These are phyloP conservation scores for Agapostemon virescens DNA, from an alignment of 2,888 invertebrate species.

Conservation along the genomic window DNA sequence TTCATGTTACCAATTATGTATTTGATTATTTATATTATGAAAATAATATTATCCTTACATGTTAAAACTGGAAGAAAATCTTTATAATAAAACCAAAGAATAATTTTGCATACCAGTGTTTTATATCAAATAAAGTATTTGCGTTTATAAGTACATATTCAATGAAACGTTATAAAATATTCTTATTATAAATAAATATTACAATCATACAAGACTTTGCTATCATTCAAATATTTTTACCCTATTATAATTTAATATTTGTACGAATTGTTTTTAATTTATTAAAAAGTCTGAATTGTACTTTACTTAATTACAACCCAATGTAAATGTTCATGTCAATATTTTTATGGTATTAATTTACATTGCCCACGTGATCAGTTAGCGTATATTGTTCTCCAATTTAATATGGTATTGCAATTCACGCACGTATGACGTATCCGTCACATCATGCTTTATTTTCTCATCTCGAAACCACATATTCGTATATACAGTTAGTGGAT, in stretches of 20 bases:
- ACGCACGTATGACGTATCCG: slow-evolving; percentile 22
- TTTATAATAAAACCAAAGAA: slow-evolving; percentile 34
- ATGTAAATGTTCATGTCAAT: neutral
- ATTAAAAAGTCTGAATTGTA: neutral
- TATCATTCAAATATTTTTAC: neutral
- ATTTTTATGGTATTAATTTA: slow-evolving; percentile 15
- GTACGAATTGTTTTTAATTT: neutral
- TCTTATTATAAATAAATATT: neutral
- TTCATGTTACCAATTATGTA: slow-evolving; percentile 15
- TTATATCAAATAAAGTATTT: slow-evolving; percentile 15
- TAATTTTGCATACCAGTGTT: slow-evolving; percentile 22
- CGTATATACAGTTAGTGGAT: neutral
- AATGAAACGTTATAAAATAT: slow-evolving; percentile 10
- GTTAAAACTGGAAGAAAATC: neutral
- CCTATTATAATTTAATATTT: neutral
- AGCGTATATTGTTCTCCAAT: slow-evolving; percentile 11
- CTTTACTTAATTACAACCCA: neutral
- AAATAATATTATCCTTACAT: neutral
- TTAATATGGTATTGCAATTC: slow-evolving; percentile 21
- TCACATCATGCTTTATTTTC: slow-evolving; percentile 5
- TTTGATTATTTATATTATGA: slow-evolving; percentile 6
- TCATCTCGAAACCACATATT: slow-evolving; percentile 6
- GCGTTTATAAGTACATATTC: slow-evolving; percentile 8
- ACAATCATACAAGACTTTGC: neutral
- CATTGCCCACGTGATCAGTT: slow-evolving; percentile 28